Evolutionary conservation across 2,113 vertebrate genomes (phyloP).

Genomic region (Mystacornis crossleyi): DNA sequence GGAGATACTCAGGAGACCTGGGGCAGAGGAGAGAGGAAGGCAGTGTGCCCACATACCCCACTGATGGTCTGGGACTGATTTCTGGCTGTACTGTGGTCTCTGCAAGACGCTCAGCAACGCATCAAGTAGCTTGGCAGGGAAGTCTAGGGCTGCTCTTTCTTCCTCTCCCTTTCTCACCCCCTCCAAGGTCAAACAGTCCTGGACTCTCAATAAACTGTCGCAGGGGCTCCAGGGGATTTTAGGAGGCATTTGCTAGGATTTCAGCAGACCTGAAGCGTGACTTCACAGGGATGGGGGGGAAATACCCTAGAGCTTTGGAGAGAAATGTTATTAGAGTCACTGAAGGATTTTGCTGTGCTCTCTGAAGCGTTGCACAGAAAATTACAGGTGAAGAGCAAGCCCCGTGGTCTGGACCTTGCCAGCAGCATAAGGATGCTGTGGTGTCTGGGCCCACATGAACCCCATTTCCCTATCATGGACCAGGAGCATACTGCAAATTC

Average conservation of each 20-base stretch:
- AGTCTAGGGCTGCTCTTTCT: not conserved
- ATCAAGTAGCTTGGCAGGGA: not conserved
- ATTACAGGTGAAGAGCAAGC: not conserved
- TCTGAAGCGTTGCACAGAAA: conserved; percentile 30
- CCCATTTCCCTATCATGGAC: not conserved
- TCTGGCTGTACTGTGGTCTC: not conserved
- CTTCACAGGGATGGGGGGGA: not conserved
- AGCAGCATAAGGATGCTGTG: not conserved
- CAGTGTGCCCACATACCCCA: not conserved
- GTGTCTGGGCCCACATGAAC: not conserved
- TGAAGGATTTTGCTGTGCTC: conserved; percentile 35
- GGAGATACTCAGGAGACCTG: not conserved
- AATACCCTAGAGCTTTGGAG: conserved; percentile 11
- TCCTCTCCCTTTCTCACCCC: not conserved
- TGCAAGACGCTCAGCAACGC: not conserved
- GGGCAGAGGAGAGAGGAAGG: not conserved
- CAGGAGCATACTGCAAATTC: not conserved
- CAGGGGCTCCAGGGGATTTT: conserved; percentile 5
- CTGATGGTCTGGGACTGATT: not conserved
- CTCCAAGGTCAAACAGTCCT: conserved; percentile 21
- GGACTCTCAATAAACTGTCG: not conserved
- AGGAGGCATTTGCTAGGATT: conserved; percentile 49
- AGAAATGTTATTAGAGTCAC: conserved; percentile 26
- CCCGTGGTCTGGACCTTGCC: not conserved
- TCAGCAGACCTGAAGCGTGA: conserved; percentile 21